Conservation (phyloP, 2,888 invertebrate genomes). For the Andrena camellia region DNA sequence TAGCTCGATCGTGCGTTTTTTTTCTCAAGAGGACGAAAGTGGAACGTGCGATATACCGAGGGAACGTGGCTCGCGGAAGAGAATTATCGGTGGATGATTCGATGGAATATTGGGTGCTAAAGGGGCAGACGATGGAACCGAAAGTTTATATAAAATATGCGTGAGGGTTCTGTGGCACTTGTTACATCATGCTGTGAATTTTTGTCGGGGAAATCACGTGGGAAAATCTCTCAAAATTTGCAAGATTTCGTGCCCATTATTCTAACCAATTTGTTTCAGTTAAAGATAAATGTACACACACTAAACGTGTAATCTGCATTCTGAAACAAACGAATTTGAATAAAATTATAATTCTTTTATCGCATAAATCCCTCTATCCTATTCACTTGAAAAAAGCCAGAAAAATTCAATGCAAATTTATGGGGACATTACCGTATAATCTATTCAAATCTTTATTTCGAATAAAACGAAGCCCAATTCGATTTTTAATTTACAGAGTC, state of each 20-base stretch:
- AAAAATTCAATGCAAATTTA: too few species aligned
- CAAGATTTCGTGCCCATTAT: too few species aligned
- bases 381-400: too few species aligned
- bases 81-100: conserved; percentile 17
- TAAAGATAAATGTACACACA: too few species aligned
- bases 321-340: too few species aligned
- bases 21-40: conserved; percentile 1
- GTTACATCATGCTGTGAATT: not conserved
- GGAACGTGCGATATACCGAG: not conserved
- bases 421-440: too few species aligned
- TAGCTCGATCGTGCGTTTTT: not conserved
- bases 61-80: not conserved
- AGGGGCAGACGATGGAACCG: not conserved
- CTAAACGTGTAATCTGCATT: too few species aligned
- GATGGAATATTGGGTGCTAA: not conserved
- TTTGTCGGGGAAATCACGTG: not conserved
- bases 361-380: too few species aligned
- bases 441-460: not conserved
- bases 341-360: too few species aligned
- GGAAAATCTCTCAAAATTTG: too few species aligned
- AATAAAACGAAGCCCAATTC: not conserved
- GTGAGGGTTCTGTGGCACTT: not conserved
- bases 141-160: conserved; percentile 1
- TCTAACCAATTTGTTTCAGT: too few species aligned
- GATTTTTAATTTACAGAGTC: not conserved